Conservation (phyloP, 2,888 invertebrate genomes). For the Tryphoninae sp. region DNA sequence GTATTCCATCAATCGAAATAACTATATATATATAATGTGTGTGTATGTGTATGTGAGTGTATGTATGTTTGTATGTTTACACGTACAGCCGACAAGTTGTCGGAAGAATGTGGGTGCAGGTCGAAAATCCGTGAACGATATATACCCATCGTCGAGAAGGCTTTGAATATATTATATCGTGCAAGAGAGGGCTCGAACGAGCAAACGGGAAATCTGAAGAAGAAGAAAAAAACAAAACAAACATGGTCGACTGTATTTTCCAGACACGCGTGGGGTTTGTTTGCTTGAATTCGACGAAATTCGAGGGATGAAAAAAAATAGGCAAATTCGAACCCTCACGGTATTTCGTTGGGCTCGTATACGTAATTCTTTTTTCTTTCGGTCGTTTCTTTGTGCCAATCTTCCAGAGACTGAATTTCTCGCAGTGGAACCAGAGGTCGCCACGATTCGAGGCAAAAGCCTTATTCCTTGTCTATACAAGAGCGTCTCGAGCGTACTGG, state of each 20-base stretch:
- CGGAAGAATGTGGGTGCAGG: conserved; percentile 24
- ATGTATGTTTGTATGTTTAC: not conserved
- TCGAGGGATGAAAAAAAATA: not conserved
- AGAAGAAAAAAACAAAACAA: not conserved
- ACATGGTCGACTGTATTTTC: not conserved
- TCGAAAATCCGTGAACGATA: conserved; percentile 13
- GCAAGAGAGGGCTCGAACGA: not conserved
- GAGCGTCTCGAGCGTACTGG: not conserved
- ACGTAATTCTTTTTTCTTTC: not conserved
- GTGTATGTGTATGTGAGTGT: not conserved
- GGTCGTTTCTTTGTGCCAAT: not conserved
- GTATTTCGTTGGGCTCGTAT: not conserved
- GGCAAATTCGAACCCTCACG: not conserved
- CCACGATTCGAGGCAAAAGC: not conserved
- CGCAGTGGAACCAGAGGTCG: not conserved
- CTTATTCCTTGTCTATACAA: not conserved
- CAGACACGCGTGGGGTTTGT: not conserved
- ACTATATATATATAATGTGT: not conserved
- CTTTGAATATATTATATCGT: conserved; percentile 49
- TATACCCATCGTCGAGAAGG: not conserved
- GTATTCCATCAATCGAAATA: conserved; percentile 43
- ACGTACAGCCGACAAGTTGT: conserved; percentile 22
- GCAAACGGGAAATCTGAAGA: not conserved
- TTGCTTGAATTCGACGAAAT: not conserved
- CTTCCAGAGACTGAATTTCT: not conserved